Evolutionary conservation across 2,888 invertebrate genomes (phyloP).

Genomic region (Oegoconia quadripuncta): DNA sequence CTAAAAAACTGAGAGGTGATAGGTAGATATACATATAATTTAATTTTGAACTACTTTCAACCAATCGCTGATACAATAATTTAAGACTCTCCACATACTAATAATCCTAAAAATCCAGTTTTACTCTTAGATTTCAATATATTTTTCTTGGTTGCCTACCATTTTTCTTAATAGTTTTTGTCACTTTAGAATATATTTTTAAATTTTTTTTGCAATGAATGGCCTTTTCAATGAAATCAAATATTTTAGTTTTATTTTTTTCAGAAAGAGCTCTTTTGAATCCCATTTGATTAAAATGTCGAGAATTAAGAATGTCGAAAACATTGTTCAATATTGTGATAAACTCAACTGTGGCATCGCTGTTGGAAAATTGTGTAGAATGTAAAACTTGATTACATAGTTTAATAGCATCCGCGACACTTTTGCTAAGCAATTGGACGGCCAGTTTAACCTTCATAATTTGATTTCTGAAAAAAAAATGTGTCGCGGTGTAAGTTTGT

Average conservation of each 20-base stretch:
- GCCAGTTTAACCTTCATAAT: too few relatives aligned
- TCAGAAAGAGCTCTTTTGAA: not conserved
- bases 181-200: not conserved
- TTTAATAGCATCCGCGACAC: not conserved
- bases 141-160: not conserved
- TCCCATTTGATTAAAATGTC: not conserved
- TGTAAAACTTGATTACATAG: not conserved
- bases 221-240: not conserved
- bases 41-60: conserved; percentile 2
- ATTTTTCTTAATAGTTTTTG: not conserved
- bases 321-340: not conserved
- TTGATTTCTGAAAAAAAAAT: not conserved
- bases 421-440: not conserved
- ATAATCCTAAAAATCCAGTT: not conserved
- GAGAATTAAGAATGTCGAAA: not conserved
- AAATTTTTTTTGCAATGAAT: not conserved
- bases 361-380: not conserved
- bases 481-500: not conserved
- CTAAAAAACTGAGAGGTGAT: conserved; percentile 20
- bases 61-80: not conserved
- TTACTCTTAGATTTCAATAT: not conserved
- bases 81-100: conserved; percentile 6
- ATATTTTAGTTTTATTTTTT: conserved; percentile 1
- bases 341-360: not conserved
- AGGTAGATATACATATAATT: conserved; percentile 9